Percentiles rank a stretch among this genome's conserved stretches.
Conservation (phyloP, 2,113 vertebrate species). For the Ptyas mucosa region DNA sequence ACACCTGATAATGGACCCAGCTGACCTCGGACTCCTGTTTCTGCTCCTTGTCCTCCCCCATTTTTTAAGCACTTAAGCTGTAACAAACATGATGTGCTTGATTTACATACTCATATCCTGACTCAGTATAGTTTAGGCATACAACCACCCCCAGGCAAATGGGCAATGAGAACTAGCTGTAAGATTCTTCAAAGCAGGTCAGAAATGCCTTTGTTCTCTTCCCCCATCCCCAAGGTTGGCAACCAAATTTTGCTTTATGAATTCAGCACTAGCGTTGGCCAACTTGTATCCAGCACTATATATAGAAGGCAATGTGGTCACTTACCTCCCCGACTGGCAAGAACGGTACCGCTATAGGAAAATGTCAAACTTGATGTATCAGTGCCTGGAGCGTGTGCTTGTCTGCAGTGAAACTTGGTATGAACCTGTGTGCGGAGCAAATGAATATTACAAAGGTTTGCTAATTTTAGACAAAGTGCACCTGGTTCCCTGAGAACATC, state of each 20-base stretch:
- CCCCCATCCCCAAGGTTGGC: neutral
- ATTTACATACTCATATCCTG: neutral
- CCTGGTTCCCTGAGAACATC: neutral
- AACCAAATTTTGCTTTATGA: neutral
- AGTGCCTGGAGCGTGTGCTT: slow-evolving; percentile 84
- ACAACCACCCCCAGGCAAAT: neutral
- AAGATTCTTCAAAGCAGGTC: neutral
- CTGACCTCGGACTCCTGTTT: neutral
- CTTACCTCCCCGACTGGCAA: slow-evolving; percentile 92
- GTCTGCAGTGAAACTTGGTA: slow-evolving; percentile 93
- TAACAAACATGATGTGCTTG: neutral
- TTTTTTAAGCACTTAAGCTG: neutral
- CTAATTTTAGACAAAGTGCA: neutral
- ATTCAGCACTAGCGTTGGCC: slow-evolving; percentile 1
- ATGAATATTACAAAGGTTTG: slow-evolving; percentile 28
- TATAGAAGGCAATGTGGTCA: slow-evolving; percentile 23
- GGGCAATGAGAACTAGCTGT: neutral
- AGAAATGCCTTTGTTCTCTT: neutral
- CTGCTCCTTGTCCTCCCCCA: neutral
- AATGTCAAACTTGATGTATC: slow-evolving; percentile 89
- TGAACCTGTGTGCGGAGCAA: slow-evolving; percentile 80
- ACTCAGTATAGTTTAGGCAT: neutral
- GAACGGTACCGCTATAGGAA: slow-evolving; percentile 86
- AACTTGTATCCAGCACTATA: slow-evolving; percentile 15
- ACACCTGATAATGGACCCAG: neutral